phyloP scores from a whole-genome alignment of 2,113 vertebrate genomes.

The Nothoprocta perdicaria region DNA sequence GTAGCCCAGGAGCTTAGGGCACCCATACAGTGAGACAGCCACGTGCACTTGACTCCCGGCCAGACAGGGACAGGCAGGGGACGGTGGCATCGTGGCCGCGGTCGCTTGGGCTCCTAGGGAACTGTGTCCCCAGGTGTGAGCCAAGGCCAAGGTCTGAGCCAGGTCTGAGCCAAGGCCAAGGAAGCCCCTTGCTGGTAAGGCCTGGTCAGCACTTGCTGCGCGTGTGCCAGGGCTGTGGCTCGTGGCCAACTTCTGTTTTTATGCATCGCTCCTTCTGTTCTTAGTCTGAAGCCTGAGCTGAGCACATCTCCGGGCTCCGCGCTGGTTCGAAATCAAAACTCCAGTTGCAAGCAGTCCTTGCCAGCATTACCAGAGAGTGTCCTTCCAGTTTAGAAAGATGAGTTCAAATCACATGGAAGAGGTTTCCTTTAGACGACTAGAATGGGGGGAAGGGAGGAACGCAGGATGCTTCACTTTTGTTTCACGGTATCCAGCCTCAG shows the following conservation, averaged over 20 bases:
- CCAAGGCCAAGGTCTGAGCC: neutral
- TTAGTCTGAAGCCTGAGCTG: neutral
- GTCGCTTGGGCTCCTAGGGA: neutral
- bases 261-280: neutral
- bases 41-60: neutral
- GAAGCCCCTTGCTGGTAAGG: neutral
- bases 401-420: neutral
- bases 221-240: neutral
- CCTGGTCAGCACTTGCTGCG: neutral
- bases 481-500: neutral
- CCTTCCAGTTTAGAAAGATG: neutral
- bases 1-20: neutral
- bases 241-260: neutral
- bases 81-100: neutral
- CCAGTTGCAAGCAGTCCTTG: neutral
- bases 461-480: neutral
- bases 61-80: neutral
- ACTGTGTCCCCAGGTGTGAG: neutral
- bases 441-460: neutral
- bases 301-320: neutral
- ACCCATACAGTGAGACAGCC: neutral
- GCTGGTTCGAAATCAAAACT: neutral
- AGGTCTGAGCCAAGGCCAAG: neutral
- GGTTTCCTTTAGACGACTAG: neutral
- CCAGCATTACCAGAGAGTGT: neutral